Percentiles rank a stretch among this genome's conserved stretches.
These are phyloP conservation scores for Hemicrepidius hirtus DNA, from an alignment of 2,888 invertebrate genomes.

Conservation along the genomic window DNA sequence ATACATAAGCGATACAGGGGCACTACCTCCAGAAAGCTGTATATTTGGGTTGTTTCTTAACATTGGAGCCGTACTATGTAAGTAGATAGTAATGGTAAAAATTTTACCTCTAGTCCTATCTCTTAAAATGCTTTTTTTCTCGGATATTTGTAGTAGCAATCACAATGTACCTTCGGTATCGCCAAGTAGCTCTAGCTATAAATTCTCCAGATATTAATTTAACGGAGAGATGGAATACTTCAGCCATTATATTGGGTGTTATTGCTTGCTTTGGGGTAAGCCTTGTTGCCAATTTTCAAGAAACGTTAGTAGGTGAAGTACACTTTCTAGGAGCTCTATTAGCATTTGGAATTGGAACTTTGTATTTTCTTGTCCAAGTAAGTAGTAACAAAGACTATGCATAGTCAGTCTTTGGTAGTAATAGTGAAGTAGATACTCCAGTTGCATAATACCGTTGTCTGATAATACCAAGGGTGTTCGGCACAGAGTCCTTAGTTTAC, in stretches of 20 bases:
- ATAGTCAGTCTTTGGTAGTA: too few relatives aligned
- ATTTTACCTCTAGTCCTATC: too few relatives aligned
- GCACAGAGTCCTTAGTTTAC: too few relatives aligned
- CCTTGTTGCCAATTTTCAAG: slow-evolving; percentile 83
- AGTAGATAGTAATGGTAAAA: too few relatives aligned
- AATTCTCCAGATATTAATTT: slow-evolving; percentile 12
- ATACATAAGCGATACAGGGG: slow-evolving; percentile 82
- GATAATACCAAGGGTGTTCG: too few relatives aligned
- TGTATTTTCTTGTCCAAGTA: slow-evolving; percentile 89
- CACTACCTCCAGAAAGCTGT: slow-evolving; percentile 83
- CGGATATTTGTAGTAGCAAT: slow-evolving; percentile 46
- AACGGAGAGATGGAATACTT: slow-evolving; percentile 26
- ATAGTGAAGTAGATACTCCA: too few relatives aligned
- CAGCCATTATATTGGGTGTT: background rate
- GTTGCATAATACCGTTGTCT: too few relatives aligned
- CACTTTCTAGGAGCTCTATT: slow-evolving; percentile 82
- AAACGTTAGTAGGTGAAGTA: slow-evolving; percentile 79
- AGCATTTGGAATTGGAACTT: slow-evolving; percentile 85
- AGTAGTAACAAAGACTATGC: slow-evolving; percentile 45
- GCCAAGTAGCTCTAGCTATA: slow-evolving; percentile 51
- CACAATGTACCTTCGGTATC: slow-evolving; percentile 50
- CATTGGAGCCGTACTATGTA: slow-evolving; percentile 68
- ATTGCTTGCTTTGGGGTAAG: slow-evolving; percentile 79
- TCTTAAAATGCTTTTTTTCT: background rate
- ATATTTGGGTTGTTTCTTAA: slow-evolving; percentile 83